Evolutionary conservation across 2,113 vertebrate species (phyloP), one percentile per base, ranked within the genome.

Genomic region (Entelurus aequoreus): DNA sequence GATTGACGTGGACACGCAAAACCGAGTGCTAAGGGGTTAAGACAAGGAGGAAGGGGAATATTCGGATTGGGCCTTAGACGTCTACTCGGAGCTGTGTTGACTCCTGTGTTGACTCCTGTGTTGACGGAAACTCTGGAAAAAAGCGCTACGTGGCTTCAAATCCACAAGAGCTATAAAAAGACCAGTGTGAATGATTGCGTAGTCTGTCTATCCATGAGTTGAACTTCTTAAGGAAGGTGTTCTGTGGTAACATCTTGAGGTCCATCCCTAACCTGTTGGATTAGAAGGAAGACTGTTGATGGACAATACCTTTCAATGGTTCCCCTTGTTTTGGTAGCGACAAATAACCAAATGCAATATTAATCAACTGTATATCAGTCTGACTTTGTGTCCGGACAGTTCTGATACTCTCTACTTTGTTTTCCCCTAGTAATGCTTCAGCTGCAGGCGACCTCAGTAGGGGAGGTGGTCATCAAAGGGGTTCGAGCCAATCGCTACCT

Each of bases 401-500:
- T 35, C 57, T 50, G 35, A 8, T n/a, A 48, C 54, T 28, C 28
- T 28, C 28, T 1, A 56, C 12, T 28, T 44, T 68, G 37, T 54
- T 60, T 40, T 60, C 6, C 64, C 13, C 9, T 74, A 99, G 97
- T 98, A 77, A 98, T 96, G 75, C 90, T 99, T 60, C 94, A 98
- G 19, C 91, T 99, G 19, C 97, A 99, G 84, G 95, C 96, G 0
- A 96, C 95, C 62, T 92, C 95, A 1, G 90, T 94, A 74, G 96
- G 97, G 38, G 95, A 98, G 47, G 93, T 99, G 65, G 91, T 96
- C 46, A 98, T 99, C 86, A 98, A 97, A 81, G 97, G 97, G 0
- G 74, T 97, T 6, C 91, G 88, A 21, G 93, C 97, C 0, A 96
- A 97, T 78, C 94, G 95, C 37, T 98, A 95, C 62, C 93, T 99